These are phyloP conservation scores for Neuroscelio doddi DNA, from an alignment of 2,888 invertebrate genomes.

Conservation along the genomic window DNA sequence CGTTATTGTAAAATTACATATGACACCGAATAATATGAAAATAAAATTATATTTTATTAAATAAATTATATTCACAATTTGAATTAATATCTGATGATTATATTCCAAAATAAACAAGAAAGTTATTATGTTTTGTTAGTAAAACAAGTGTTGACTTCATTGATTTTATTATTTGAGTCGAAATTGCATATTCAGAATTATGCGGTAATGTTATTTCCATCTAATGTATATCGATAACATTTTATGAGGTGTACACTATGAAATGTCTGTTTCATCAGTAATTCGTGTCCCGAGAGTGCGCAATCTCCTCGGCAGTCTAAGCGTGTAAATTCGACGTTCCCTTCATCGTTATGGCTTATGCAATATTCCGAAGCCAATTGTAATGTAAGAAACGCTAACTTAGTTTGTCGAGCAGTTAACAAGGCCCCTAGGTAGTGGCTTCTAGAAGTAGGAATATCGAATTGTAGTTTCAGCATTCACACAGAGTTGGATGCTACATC, in stretches of 20 bases:
- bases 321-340: slow-evolving; percentile 33
- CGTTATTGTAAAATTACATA: too few relatives aligned
- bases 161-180: too few relatives aligned
- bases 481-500: slow-evolving; percentile 24
- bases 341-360: slow-evolving; percentile 39
- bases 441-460: slow-evolving; percentile 53
- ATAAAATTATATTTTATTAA: too few relatives aligned
- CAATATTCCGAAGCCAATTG: slow-evolving; percentile 49
- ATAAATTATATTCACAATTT: too few relatives aligned
- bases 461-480: slow-evolving; percentile 48
- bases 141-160: too few relatives aligned
- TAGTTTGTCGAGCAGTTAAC: slow-evolving; percentile 67
- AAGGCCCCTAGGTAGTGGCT: slow-evolving; percentile 42
- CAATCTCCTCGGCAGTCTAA: slow-evolving; percentile 32
- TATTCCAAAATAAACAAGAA: too few relatives aligned
- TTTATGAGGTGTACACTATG: slow-evolving; percentile 14
- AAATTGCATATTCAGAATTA: too few relatives aligned
- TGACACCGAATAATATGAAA: too few relatives aligned
- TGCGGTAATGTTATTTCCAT: too few relatives aligned
- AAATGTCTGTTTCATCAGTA: slow-evolving; percentile 33
- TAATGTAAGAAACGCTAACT: slow-evolving; percentile 66
- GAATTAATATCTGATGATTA: too few relatives aligned
- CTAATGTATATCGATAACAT: slow-evolving; percentile 22
- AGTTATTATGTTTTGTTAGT: too few relatives aligned
- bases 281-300: slow-evolving; percentile 25